phyloP scores from a whole-genome alignment of 2,797 vertebrate genomes.

The Parauchenoglanis punctatus region DNA sequence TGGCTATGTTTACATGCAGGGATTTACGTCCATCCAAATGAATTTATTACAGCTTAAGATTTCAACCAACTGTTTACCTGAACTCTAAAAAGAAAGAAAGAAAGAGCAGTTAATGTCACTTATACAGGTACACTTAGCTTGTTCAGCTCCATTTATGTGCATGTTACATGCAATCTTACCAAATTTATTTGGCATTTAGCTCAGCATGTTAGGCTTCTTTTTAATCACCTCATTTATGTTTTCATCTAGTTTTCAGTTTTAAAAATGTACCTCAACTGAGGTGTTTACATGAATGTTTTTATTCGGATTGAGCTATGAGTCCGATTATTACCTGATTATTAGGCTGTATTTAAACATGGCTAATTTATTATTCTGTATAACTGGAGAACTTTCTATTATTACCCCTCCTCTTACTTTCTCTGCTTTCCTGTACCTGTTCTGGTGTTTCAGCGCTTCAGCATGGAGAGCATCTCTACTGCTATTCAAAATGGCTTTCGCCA shows the following conservation, averaged over 20 bases:
- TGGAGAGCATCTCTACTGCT: slow-evolving; percentile 95
- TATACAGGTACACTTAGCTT: neutral
- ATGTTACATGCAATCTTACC: neutral
- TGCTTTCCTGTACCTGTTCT: slow-evolving; percentile 68
- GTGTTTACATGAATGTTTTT: too few species aligned
- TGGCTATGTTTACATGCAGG: neutral
- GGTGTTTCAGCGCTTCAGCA: slow-evolving; percentile 90
- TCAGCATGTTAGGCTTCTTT: neutral
- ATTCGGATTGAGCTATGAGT: neutral
- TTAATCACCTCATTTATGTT: neutral
- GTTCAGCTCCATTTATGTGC: neutral
- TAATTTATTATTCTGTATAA: slow-evolving; percentile 6
- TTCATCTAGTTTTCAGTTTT: neutral
- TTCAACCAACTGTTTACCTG: neutral
- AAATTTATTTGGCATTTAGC: neutral
- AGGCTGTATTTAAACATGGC: neutral
- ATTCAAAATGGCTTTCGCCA: slow-evolving; percentile 97
- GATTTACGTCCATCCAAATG: neutral
- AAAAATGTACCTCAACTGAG: neutral
- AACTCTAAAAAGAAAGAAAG: neutral
- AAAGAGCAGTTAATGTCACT: neutral
- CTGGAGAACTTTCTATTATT: neutral
- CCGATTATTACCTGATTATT: neutral
- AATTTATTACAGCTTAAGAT: neutral
- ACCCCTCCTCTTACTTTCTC: neutral